These are phyloP conservation scores for Onychorhynchus coronatus DNA, from an alignment of 2,113 vertebrate species.

Conservation along the genomic window DNA sequence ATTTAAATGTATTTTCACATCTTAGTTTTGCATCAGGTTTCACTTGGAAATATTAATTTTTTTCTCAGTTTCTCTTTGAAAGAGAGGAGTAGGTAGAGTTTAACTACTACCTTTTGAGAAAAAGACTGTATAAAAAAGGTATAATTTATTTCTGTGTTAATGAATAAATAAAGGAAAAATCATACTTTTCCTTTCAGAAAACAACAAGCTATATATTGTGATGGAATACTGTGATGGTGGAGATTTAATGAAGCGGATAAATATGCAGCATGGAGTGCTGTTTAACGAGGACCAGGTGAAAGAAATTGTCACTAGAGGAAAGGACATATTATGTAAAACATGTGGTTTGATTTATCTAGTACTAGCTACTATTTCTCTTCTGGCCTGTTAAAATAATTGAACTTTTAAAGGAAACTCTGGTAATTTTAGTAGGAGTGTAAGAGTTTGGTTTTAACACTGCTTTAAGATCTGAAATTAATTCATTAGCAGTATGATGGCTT, in stretches of 20 bases:
- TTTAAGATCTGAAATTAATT: not conserved
- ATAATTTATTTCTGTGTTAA: not conserved
- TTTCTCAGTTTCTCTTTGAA: not conserved
- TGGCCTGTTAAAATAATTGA: not conserved
- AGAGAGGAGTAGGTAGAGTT: not conserved
- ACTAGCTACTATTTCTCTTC: not conserved
- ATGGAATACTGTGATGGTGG: constrained; percentile 96
- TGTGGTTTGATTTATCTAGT: not conserved
- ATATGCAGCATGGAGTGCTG: constrained; percentile 79
- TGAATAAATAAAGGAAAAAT: not conserved
- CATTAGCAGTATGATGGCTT: not conserved
- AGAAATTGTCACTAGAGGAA: not conserved
- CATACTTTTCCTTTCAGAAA: constrained; percentile 74
- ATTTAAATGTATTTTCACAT: not conserved
- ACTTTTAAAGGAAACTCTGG: not conserved
- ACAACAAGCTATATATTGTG: constrained; percentile 82
- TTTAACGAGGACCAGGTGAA: constrained; percentile 88
- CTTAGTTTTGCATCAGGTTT: not conserved
- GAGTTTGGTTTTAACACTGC: not conserved
- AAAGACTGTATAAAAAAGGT: not conserved
- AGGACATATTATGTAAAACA: not conserved
- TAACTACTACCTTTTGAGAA: not conserved
- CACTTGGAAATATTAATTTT: not conserved
- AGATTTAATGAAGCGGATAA: constrained; percentile 88
- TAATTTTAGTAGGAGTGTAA: not conserved